These are phyloP conservation scores for Callosobruchus maculatus DNA, from an alignment of 2,888 invertebrate genomes.

Conservation along the genomic window DNA sequence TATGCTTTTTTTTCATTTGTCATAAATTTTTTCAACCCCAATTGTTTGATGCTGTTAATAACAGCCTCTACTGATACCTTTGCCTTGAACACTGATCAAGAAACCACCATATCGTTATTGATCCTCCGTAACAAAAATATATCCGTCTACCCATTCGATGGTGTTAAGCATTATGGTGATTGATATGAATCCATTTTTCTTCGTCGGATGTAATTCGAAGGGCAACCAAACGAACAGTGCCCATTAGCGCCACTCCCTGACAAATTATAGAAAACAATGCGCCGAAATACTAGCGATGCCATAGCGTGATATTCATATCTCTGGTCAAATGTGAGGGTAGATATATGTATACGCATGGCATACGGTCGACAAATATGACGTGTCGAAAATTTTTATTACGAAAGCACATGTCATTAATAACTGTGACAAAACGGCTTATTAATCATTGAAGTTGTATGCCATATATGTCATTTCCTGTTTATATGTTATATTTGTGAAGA, in stretches of 20 bases:
- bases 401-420: slow-evolving; percentile 20
- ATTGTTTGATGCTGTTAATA: too few species aligned
- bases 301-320: slow-evolving; percentile 1
- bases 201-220: background rate
- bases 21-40: too few species aligned
- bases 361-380: slow-evolving; percentile 11
- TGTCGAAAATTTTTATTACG: slow-evolving; percentile 25
- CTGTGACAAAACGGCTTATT: slow-evolving; percentile 17
- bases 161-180: background rate
- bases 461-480: slow-evolving; percentile 10
- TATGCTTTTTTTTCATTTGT: too few species aligned
- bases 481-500: too few species aligned
- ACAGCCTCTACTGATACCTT: too few species aligned
- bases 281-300: background rate
- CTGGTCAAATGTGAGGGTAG: background rate
- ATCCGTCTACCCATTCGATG: background rate
- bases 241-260: background rate
- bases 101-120: too few species aligned
- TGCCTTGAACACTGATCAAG: too few species aligned
- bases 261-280: slow-evolving; percentile 1
- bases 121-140: background rate
- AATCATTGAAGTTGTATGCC: slow-evolving; percentile 23
- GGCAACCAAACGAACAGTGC: background rate
- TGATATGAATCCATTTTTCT: background rate
- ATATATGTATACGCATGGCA: background rate